Base-by-base conservation (phyloP, 2,888 invertebrate genomes). In the Mellilla xanthometata region DNA sequence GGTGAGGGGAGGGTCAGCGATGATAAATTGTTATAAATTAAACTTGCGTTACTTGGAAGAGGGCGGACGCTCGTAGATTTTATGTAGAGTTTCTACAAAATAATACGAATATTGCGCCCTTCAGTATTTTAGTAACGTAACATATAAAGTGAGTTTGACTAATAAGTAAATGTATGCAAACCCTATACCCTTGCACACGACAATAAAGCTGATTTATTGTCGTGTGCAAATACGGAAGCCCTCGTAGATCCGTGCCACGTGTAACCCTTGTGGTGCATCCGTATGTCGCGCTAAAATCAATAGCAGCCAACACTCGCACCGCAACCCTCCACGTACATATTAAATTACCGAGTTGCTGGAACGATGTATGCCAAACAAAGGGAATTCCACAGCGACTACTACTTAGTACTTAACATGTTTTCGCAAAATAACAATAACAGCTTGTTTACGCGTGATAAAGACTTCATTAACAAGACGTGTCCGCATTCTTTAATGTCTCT, bases 271-370 rank as follows among this genome's bases (percentile, higher is more conserved):
- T 49, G 50, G 49, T 57, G 56, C 54, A 52, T 47, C 49, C 50
- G 35, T 56, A 40, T 48, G 54, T 49, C 48, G 58, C 49, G 52
- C 39, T 47, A 53, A 59, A 62, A 64, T 62, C 62, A 49, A 64
- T 64, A 60, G 34, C 15, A 35, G 53, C 54, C 50, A 52, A 39
- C 42, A 52, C 45, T 51, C 39, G 22, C 22, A 11, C 5, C 33
- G 22, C 47, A 29, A 34, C 36, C 40, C 39, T 36, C 34, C 28
- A 15, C 32, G 29, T 40, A 49, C 52, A 55, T 55, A 58, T 57
- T 56, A 51, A 50, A 57, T 59, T 58, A 59, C 59, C 11, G 19
- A 29, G 39, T 51, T 35, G 54, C 29, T 33, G 39, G 46, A 47
- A 49, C 39, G 39, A 44, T 44, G 30, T 33, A 35, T 36, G 44